A percentile compares a stretch with the other conserved stretches of the same genome.
phyloP scores from a whole-genome alignment of 2,113 vertebrate genomes.

The Mugil cephalus region DNA sequence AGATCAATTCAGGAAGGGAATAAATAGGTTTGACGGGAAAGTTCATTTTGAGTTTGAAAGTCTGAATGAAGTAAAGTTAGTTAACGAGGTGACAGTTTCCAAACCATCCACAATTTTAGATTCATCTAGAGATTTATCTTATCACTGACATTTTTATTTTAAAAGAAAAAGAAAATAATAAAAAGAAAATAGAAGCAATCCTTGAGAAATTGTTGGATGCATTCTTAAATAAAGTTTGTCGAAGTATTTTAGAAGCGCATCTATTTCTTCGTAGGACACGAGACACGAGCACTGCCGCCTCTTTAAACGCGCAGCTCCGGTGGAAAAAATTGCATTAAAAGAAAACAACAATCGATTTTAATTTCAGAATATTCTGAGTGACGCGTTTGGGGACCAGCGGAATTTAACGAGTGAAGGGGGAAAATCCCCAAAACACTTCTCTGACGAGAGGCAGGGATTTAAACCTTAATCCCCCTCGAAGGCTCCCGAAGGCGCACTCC shows the following conservation, averaged over 20 bases:
- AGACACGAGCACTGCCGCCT: neutral
- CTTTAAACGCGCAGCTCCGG: neutral
- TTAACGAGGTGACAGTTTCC: too few relatives aligned
- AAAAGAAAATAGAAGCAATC: too few relatives aligned
- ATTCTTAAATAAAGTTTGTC: neutral
- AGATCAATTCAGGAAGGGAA: constrained; percentile 2
- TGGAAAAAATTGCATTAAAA: constrained; percentile 7
- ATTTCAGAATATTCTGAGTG: neutral
- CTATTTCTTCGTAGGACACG: neutral
- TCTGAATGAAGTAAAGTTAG: too few relatives aligned
- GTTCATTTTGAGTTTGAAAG: too few relatives aligned
- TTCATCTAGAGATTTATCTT: too few relatives aligned
- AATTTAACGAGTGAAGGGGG: constrained; percentile 20
- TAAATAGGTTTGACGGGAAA: neutral
- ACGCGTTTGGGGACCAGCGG: constrained; percentile 29
- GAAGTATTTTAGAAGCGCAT: neutral
- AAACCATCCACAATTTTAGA: too few relatives aligned
- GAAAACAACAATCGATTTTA: constrained; percentile 1
- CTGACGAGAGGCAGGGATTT: constrained; percentile 56
- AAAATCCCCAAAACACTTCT: constrained; percentile 46
- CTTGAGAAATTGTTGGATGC: too few relatives aligned
- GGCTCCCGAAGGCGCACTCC: constrained; percentile 50
- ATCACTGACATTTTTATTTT: too few relatives aligned
- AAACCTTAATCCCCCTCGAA: constrained; percentile 47
- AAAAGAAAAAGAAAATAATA: too few relatives aligned